Conservation (phyloP, 1,140 invertebrate species). For the Drosophila carrolli region DNA sequence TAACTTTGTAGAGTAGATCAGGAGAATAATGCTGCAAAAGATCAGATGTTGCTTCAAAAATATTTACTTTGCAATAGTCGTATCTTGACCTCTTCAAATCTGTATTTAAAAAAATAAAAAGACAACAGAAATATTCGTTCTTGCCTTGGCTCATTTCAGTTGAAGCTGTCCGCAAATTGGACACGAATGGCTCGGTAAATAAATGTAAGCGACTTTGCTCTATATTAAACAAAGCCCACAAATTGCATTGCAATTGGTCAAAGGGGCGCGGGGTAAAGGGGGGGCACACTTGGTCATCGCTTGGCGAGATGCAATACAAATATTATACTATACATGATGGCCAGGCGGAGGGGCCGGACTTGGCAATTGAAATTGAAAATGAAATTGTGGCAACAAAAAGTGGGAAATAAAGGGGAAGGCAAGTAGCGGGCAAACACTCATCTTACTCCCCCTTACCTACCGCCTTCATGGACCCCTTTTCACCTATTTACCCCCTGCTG, state of each 20-base stretch:
- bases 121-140: neutral
- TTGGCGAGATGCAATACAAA: constrained; percentile 47
- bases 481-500: neutral
- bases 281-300: constrained; percentile 29
- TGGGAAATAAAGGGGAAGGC: constrained; percentile 16
- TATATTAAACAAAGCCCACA: constrained; percentile 44
- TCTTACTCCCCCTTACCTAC: neutral
- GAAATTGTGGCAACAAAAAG: constrained; percentile 57
- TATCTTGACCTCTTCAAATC: too few relatives aligned
- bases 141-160: neutral
- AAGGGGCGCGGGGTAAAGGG: neutral
- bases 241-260: constrained; percentile 29
- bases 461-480: neutral
- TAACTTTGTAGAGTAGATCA: too few relatives aligned
- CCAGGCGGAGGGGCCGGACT: constrained; percentile 24
- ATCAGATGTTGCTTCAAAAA: too few relatives aligned
- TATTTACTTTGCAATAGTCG: too few relatives aligned
- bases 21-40: too few relatives aligned
- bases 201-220: constrained; percentile 22
- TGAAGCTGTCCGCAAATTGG: constrained; percentile 9
- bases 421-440: constrained; percentile 36
- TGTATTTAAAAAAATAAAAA: neutral
- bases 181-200: constrained; percentile 17
- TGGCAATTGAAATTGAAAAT: constrained; percentile 77
- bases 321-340: constrained; percentile 53